These are phyloP conservation scores for Dasypolia templi DNA, from an alignment of 2,888 invertebrate genomes.

Conservation along the genomic window DNA sequence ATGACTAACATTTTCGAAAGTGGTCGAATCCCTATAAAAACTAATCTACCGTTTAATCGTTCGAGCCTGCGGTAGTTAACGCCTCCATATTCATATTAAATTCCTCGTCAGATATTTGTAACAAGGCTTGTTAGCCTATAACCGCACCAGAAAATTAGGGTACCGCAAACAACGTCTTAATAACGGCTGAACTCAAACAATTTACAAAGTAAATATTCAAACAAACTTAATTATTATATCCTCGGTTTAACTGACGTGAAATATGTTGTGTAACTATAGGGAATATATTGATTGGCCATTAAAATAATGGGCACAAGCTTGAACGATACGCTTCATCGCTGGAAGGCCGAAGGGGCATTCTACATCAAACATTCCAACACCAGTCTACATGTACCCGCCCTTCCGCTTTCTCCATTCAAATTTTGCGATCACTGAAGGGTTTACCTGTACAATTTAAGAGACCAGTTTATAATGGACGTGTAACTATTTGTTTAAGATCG, in stretches of 20 bases:
- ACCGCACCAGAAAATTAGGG: conserved; percentile 75
- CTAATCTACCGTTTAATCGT: conserved; percentile 46
- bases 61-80: conserved; percentile 44
- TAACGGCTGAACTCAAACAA: conserved; percentile 85
- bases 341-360: conserved; percentile 78
- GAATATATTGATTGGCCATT: conserved; percentile 87
- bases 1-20: conserved; percentile 30
- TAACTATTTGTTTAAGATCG: conserved; percentile 81
- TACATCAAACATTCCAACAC: conserved; percentile 71
- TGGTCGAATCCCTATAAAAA: conserved; percentile 44
- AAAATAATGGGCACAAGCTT: conserved; percentile 85
- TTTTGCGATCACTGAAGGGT: conserved; percentile 51
- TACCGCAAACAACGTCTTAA: conserved; percentile 82
- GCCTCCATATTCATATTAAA: conserved; percentile 53
- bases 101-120: conserved; percentile 51
- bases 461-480: conserved; percentile 70
- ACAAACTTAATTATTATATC: conserved; percentile 87
- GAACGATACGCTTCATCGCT: conserved; percentile 81
- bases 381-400: conserved; percentile 61
- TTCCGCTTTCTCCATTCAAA: conserved; percentile 53
- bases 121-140: conserved; percentile 61
- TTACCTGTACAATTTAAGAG: conserved; percentile 54
- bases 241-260: conserved; percentile 77
- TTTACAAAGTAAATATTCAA: conserved; percentile 87
- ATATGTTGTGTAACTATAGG: conserved; percentile 83